phyloP scores from a whole-genome alignment of 2,113 vertebrate genomes.

The Herpetotheres cachinnans region DNA sequence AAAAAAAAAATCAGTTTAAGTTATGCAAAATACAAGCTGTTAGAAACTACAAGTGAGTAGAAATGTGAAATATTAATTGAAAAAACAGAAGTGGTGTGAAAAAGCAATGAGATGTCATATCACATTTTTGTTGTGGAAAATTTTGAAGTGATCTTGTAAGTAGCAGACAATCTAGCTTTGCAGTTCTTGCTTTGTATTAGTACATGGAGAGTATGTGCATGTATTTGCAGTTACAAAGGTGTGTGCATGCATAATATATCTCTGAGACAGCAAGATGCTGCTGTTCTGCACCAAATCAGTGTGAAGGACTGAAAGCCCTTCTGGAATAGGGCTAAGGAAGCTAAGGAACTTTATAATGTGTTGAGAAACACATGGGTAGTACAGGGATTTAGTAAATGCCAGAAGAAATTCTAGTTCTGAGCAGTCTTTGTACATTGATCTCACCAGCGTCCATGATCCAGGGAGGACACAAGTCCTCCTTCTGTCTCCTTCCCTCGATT shows the following conservation, averaged over 20 bases:
- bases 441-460: background rate
- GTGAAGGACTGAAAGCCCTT: background rate
- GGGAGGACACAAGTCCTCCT: slow-evolving; percentile 35
- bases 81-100: slow-evolving; percentile 21
- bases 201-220: background rate
- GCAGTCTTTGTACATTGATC: slow-evolving; percentile 31
- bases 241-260: background rate
- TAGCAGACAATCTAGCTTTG: background rate
- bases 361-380: background rate
- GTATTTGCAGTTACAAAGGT: background rate
- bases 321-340: background rate
- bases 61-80: slow-evolving; percentile 34
- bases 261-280: background rate
- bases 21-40: slow-evolving; percentile 31
- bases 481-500: slow-evolving; percentile 1
- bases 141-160: background rate
- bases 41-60: slow-evolving; percentile 3
- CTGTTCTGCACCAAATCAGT: background rate
- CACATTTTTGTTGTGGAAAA: background rate
- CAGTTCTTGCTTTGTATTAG: background rate
- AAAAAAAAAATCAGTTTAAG: background rate
- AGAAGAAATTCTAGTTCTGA: slow-evolving; percentile 30
- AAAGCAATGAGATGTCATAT: slow-evolving; percentile 33
- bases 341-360: background rate
- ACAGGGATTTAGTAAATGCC: slow-evolving; percentile 6